These are phyloP conservation scores for Catharus fuscescens DNA, from an alignment of 2,113 vertebrate genomes.

Conservation along the genomic window DNA sequence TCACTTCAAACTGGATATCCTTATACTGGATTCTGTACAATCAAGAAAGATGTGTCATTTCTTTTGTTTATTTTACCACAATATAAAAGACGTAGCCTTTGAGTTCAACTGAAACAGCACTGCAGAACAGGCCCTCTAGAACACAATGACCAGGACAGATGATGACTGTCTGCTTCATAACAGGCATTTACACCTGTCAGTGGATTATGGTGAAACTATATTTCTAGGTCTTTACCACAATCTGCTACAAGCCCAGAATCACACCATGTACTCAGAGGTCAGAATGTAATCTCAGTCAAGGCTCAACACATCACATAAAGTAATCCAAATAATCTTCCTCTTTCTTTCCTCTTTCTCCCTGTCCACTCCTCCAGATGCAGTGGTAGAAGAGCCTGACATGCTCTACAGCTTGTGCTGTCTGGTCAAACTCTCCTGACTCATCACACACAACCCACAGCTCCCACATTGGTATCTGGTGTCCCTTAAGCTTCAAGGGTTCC, in stretches of 20 bases:
- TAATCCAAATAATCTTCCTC: constrained; percentile 93
- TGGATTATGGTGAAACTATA: constrained; percentile 85
- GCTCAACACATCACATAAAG: constrained; percentile 89
- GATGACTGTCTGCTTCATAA: constrained; percentile 81
- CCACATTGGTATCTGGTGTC: constrained; percentile 75
- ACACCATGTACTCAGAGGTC: constrained; percentile 87
- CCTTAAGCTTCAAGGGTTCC: constrained; percentile 83
- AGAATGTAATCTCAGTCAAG: constrained; percentile 88
- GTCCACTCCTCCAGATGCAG: constrained; percentile 89
- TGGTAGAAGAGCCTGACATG: constrained; percentile 92
- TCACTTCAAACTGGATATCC: constrained; percentile 87
- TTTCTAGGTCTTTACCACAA: constrained; percentile 7
- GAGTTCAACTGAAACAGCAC: constrained; percentile 82
- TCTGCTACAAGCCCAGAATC: constrained; percentile 83
- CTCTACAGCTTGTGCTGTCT: constrained; percentile 85
- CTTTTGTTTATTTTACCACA: constrained; percentile 88
- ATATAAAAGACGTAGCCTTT: constrained; percentile 79
- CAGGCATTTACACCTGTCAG: constrained; percentile 79
- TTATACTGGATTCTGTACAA: constrained; percentile 77
- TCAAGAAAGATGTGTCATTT: constrained; percentile 88
- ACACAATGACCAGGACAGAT: constrained; percentile 81
- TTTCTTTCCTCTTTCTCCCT: constrained; percentile 87
- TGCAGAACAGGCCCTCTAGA: constrained; percentile 75
- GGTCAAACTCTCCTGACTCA: constrained; percentile 84
- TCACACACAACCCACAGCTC: constrained; percentile 85